These are phyloP conservation scores for Athetis lepigone DNA, from an alignment of 2,888 invertebrate species.

Conservation along the genomic window DNA sequence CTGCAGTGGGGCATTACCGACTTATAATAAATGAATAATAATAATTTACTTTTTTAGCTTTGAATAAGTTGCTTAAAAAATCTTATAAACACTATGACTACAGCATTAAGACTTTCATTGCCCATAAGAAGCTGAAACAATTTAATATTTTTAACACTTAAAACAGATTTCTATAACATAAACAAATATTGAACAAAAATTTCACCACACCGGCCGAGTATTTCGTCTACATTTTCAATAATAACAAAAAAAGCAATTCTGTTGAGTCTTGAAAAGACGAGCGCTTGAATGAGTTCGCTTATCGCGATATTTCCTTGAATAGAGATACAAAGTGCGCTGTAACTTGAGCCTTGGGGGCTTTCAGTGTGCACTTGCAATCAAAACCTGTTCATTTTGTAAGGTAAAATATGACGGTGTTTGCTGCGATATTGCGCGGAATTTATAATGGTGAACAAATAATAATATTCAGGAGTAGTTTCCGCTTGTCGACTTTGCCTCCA, in stretches of 20 bases:
- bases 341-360: slow-evolving; percentile 47
- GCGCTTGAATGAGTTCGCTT: slow-evolving; percentile 60
- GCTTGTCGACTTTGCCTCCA: too few relatives aligned
- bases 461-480: too few relatives aligned
- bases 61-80: too few relatives aligned
- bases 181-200: slow-evolving; percentile 27
- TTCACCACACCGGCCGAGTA: slow-evolving; percentile 24
- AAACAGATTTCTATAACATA: too few relatives aligned
- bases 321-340: slow-evolving; percentile 57
- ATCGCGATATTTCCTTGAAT: slow-evolving; percentile 65
- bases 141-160: too few relatives aligned
- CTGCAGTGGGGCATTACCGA: too few relatives aligned
- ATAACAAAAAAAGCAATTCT: slow-evolving; percentile 58
- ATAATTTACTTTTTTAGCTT: too few relatives aligned
- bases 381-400: slow-evolving; percentile 33
- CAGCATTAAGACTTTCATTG: too few relatives aligned
- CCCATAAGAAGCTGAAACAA: too few relatives aligned
- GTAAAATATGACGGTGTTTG: slow-evolving; percentile 16
- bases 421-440: slow-evolving; percentile 2
- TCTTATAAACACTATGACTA: too few relatives aligned
- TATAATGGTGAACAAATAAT: slow-evolving; percentile 8
- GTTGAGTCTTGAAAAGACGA: slow-evolving; percentile 46
- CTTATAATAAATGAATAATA: too few relatives aligned
- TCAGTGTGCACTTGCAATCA: slow-evolving; percentile 54
- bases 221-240: slow-evolving; percentile 56